Base-by-base conservation (phyloP, 2,888 invertebrate species). In the Kryphioiulus occultus region DNA sequence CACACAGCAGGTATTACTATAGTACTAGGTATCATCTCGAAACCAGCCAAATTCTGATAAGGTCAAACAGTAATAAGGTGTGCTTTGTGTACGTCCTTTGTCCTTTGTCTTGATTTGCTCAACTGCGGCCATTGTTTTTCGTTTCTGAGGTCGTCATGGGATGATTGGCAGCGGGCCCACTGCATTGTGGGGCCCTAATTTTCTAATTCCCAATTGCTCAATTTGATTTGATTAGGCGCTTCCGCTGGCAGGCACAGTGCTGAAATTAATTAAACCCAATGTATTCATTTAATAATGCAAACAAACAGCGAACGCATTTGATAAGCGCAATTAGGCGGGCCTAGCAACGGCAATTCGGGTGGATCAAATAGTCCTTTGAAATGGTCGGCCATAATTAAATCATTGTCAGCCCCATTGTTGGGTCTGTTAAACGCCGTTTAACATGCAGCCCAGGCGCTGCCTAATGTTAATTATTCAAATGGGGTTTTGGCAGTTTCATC, bases 161-260 rank as follows among this genome's bases (percentile, higher is more conserved):
- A n/a, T 42, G 42, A 42, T 9, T 42, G 10, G 42, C 42, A 42
- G 15, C 42, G 42, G 10, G 42, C 42, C 15, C 0, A 42, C 17
- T 47, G 47, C 39, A 47, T 47, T 12, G 12, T 17, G 22, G 59
- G 59, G 2, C 12, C 5, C 4, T 59, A n/a, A 22, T 59, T 59
- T 59, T 59, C 59, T 22, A 59, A 59, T 59, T 59, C 59, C 59
- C 59, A n/a, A 22, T 59, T 59, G 59, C 59, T 59, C 59, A 59
- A 59, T 59, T 59, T 59, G 59, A 59, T 59, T 59, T 10, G 59
- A 22, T 22, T n/a, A 59, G 59, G 39, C 39, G 39, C n/a, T n/a
- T n/a, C n/a, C n/a, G n/a, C 17, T 4, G 0, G 3, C 53, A 17
- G 17, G 19, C 12, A 53, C 17, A 15, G 53, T 17, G 53, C 53